Evolutionary conservation across 1,140 invertebrate genomes (phyloP), one percentile per base, ranked within the genome.

Genomic region (Lamellibrachia luymesi): DNA sequence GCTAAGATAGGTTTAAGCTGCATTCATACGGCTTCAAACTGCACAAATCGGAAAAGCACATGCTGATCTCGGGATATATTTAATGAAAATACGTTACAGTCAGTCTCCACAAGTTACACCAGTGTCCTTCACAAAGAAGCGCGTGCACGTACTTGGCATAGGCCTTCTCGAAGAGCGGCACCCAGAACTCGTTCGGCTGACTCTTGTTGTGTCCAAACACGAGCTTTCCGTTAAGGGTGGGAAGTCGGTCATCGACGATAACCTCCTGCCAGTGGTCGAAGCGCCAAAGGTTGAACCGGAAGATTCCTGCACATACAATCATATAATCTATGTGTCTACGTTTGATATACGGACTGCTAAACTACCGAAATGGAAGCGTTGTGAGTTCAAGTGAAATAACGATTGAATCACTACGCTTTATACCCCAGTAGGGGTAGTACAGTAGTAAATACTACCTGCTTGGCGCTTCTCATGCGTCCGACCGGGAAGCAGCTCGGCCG

Each of bases 151-250:
- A 98, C 97, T 98, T 98, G 64, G 98, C 98, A 96, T 98, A 98
- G 50, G 98, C 98, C 96, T 98, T 98, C 96, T 98, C 98, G 51
- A 98, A 95, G 10, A 98, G 96, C 10, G 98, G 97, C n/a, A 97
- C 97, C 98, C 98, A 98, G 96, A 98, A 98, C 95, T 98, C 97
- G 50, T 97, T 97, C 1, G 97, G 97, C 94, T 56, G 93, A 97
- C 17, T 52, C 27, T 97, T 97, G 64, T 94, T 94, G 94, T 98
- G 97, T 92, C 98, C 96, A 95, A 97, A 98, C 80, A 98, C 96
- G 2, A 98, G 96, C 94, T 97, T 95, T 80, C 97, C 97, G 94
- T 97, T 97, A 93, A 97, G 97, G 2, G 95, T 96, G 5, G 98
- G 98, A 52, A 98, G 95, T 94, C 97, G 96, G 95, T 98, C 98